Base-by-base conservation (phyloP, 2,113 vertebrate species). In the Tetrax tetrax region DNA sequence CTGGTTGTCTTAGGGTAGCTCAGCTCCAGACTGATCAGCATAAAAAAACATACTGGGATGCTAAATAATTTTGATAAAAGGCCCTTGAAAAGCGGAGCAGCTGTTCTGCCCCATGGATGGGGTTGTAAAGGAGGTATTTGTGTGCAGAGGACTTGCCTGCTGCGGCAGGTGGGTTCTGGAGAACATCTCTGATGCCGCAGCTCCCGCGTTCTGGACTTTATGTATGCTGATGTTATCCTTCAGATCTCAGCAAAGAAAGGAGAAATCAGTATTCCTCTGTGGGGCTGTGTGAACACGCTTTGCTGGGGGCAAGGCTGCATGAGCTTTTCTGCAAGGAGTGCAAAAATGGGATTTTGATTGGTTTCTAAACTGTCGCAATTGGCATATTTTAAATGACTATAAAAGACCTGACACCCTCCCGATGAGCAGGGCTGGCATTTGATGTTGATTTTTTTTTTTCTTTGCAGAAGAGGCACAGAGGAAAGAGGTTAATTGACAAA, bases 401-500 rank as follows among this genome's bases (percentile, higher is more conserved):
- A 27, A 54, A 35, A 81, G 64, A 65, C n/a, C 16, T 59, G 69
- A 94, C 37, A 56, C 92, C 45, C 83, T 89, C 77, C 76, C 21
- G 50, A 90, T 50, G 38, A 76, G 65, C 18, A 51, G 57, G 47
- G 79, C 41, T 93, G 50, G 82, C 53, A 77, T 93, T 95, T 63
- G 89, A 86, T 14, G 27, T 25, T 13, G 75, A 87, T 1, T 12
- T 33, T 87, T 4, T 27, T 54, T 91, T 93, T 84, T 13, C 63
- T 95, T 93, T 29, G 33, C 59, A 80, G 60, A 96, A 61, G 61
- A 84, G 50, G 59, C 68, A 72, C 47, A 38, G 82, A 90, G 41
- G 81, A 53, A 85, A 85, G 64, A 95, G 82, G 82, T 94, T 95
- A 97, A 97, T 91, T 94, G 96, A 94, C 74, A 84, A 94, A 94